Base-by-base conservation (phyloP, 1,140 invertebrate genomes). In the Neoseiulus cucumeris region DNA sequence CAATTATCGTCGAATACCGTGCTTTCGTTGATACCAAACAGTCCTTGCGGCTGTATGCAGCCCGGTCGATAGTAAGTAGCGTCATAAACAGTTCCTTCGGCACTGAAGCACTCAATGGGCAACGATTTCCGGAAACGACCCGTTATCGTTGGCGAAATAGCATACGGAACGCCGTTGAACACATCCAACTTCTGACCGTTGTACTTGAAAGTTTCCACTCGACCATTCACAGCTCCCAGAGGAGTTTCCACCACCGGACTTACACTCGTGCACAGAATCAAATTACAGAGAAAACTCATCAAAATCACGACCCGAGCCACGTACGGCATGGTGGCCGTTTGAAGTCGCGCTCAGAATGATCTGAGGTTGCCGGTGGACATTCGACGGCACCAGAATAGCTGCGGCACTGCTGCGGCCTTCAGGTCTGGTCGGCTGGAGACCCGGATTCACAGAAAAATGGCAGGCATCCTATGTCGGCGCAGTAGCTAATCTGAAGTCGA, bases 101-200 rank as follows among this genome's bases (percentile, higher is more conserved):
- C 45, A 22, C 4, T 47, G 45, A 47, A 47, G 18, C 18, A 14
- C 14, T 47, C 14, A 4, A 47, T 14, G 14, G 45, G 45, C 14
- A 7, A 20, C 5, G 45, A 47, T 14, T 47, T 47, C 28, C 45
- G 45, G 28, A 47, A 47, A 14, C 45, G 45, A 5, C 45, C 45
- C 4, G 45, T 47, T 7, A 14, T 5, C 4, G 45, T 47, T 14
- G 45, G 45, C 28, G 45, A 47, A 5, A 5, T 7, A 14, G 51
- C 51, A 25, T 59, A 59, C 22, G 51, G 51, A 9, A 59, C 51
- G 4, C 51, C 51, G 33, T 59, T 59, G 51, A 59, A 59, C 22
- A 59, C 51, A 9, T 59, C 14, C 22, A 59, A 25, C 17, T 17
- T 25, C 51, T 59, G 22, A 20, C 22, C 51, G 33, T 12, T 18